Conservation (phyloP, 2,113 vertebrate genomes). For the Buteo buteo region DNA sequence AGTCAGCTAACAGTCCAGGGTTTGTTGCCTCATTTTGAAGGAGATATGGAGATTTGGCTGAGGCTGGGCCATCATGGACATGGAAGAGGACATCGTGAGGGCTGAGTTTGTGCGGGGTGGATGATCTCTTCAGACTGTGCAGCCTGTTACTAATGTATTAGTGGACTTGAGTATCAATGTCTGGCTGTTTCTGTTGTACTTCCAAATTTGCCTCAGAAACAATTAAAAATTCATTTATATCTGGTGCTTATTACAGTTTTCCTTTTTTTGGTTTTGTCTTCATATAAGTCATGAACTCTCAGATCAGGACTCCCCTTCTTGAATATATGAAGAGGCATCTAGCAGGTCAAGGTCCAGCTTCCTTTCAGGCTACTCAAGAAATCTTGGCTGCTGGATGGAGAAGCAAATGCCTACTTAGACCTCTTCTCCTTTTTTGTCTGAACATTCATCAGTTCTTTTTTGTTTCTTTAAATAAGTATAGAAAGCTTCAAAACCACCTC, state of each 20-base stretch:
- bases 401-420: neutral
- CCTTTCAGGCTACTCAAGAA: neutral
- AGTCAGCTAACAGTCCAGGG: neutral
- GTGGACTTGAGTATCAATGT: neutral
- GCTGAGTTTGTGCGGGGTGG: neutral
- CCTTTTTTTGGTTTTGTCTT: neutral
- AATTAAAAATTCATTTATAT: neutral
- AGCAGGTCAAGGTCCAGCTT: neutral
- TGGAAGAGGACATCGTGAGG: neutral
- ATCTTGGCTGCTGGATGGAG: neutral
- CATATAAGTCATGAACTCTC: neutral
- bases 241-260: neutral
- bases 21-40: neutral
- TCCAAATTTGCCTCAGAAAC: neutral
- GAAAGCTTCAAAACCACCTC: neutral
- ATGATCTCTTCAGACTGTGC: neutral
- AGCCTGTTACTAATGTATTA: neutral
- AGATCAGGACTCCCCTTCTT: neutral
- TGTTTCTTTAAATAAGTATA: neutral
- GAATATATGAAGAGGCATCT: neutral
- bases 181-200: neutral
- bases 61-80: neutral
- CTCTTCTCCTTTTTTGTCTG: neutral
- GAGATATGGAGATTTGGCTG: neutral
- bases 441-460: neutral